Conservation (phyloP, 1,140 invertebrate genomes). For the Samia ricini region DNA sequence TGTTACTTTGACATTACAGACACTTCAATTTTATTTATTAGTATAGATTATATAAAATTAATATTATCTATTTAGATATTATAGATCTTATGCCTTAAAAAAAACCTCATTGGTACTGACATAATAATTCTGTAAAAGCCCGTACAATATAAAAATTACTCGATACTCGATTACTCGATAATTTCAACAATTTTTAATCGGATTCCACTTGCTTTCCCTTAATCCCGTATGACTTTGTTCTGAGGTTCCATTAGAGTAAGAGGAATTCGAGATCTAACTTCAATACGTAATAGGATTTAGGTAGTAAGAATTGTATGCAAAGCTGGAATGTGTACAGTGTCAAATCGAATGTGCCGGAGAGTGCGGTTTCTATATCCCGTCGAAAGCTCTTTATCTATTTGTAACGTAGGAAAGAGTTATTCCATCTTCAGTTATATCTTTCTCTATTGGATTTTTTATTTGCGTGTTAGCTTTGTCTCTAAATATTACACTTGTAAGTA, state of each 20-base stretch:
- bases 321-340: slow-evolving; percentile 13
- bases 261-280: neutral
- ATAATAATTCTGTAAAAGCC: too few relatives aligned
- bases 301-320: neutral
- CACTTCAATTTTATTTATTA: too few relatives aligned
- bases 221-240: neutral
- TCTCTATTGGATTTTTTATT: neutral
- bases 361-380: slow-evolving; percentile 11
- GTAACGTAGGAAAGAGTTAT: slow-evolving; percentile 5
- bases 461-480: neutral
- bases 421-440: neutral
- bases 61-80: too few relatives aligned
- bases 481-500: too few relatives aligned
- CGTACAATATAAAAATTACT: too few relatives aligned
- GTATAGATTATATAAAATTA: too few relatives aligned
- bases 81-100: too few relatives aligned
- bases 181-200: neutral
- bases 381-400: slow-evolving; percentile 20
- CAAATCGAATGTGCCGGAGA: slow-evolving; percentile 13
- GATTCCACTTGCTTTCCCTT: neutral
- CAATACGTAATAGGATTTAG: neutral
- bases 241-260: neutral
- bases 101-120: too few relatives aligned
- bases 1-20: too few relatives aligned
- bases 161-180: neutral